Percentiles rank a stretch among this genome's conserved stretches.
Conservation (phyloP, 2,113 vertebrate genomes). For the Bufo bufo region DNA sequence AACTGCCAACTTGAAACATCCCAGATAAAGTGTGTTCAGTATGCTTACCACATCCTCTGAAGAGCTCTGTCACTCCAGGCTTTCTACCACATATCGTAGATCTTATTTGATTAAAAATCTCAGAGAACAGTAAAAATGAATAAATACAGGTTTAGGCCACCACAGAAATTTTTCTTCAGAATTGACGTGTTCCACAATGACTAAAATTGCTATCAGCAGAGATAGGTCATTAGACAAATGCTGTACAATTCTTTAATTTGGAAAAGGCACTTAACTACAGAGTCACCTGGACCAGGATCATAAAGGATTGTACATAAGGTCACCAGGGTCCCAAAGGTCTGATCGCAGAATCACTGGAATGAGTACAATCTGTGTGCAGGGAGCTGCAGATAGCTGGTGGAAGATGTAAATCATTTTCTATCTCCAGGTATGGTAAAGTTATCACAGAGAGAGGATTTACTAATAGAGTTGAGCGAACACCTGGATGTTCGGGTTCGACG, state of each 20-base stretch:
- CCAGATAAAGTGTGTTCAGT: constrained; percentile 1
- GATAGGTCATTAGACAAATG: background rate
- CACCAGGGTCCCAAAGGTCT: background rate
- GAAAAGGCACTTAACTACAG: background rate
- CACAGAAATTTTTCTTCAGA: background rate
- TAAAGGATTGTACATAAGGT: background rate
- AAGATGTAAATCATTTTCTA: no score
- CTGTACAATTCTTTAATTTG: background rate
- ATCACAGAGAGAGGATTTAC: no score
- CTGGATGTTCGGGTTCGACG: no score
- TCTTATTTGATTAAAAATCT: background rate
- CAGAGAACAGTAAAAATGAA: background rate
- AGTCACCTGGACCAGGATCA: background rate
- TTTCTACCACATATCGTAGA: background rate
- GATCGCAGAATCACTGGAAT: background rate
- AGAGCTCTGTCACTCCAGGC: background rate
- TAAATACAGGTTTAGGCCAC: background rate
- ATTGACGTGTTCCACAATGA: background rate
- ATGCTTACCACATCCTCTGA: background rate
- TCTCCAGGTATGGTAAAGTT: no score
- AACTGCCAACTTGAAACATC: background rate
- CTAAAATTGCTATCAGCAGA: background rate
- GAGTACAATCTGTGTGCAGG: background rate
- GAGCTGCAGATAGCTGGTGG: background rate
- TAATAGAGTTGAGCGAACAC: no score